Percentiles rank a stretch among this genome's conserved stretches.
Conservation (phyloP, 2,113 vertebrate genomes). For the Cisticola juncidis region DNA sequence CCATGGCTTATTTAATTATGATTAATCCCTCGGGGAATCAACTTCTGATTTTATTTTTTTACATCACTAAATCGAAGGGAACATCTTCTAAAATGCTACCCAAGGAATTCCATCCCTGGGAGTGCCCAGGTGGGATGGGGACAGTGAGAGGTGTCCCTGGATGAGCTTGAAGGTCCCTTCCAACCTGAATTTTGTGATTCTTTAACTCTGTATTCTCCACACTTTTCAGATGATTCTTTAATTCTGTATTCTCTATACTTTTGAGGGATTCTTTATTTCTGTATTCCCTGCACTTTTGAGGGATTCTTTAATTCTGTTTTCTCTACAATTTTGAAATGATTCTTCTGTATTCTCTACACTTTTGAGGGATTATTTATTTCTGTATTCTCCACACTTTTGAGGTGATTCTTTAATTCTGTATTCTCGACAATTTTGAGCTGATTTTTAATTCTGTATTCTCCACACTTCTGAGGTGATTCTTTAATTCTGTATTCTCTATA, state of each 20-base stretch:
- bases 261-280: too few species aligned
- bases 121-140: neutral
- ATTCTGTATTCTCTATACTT: neutral
- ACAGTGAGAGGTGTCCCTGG: neutral
- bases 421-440: too few species aligned
- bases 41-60: neutral
- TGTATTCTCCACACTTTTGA: too few species aligned
- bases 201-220: neutral
- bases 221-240: neutral
- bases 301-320: too few species aligned
- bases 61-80: neutral
- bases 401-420: too few species aligned
- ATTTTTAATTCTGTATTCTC: too few species aligned
- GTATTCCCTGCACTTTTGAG: too few species aligned
- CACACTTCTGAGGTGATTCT: too few species aligned
- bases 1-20: neutral
- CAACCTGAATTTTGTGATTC: neutral
- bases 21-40: neutral
- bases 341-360: too few species aligned
- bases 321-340: too few species aligned
- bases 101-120: neutral
- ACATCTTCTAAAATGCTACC: neutral
- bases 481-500: too few species aligned
- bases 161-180: fast-evolving
- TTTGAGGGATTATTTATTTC: too few species aligned